Base-by-base conservation (phyloP, 35 echinoderm and acorn worm genomes). In the Antedon bifida region DNA sequence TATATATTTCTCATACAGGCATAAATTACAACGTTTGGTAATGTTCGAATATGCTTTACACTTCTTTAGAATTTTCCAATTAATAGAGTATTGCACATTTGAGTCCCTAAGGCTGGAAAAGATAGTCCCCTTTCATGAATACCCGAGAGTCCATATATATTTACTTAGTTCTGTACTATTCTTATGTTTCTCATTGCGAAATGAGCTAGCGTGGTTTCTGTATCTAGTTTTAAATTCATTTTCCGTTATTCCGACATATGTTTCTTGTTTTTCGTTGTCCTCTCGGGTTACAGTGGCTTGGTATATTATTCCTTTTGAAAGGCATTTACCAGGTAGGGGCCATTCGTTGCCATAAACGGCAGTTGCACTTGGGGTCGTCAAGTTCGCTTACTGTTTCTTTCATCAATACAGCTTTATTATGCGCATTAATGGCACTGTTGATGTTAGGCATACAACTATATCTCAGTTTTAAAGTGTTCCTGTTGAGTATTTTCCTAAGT, bases 221-320 rank as follows among this genome's bases (percentile, higher is more conserved):
- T 76, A 84, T 33, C 64, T 84, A 19, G 83, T 84, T 75, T 84
- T 84, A 34, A 84, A 84, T 23, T 84, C 21, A 28, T 84, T 84
- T 75, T 84, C 30, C 13, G 73, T 84, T 23, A 84, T 33, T n/a
- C 83, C 83, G 0, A 84, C 30, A 73, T 84, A 84, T 30, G 64
- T 36, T 34, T 84, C 83, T 26, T 51, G 82, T 26, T 51, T 83
- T 5, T 30, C 73, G 32, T 16, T 83, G 30, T 83, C 39, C 14
- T 3, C 12, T 31, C 23, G 2, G 5, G 36, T 55, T 39, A 64
- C 82, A 51, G 36, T 83, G 0, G 45, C 82, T 78, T 78, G 51
- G 10, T 35, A 78, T 14, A 35, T 23, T 12, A 12, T 78, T 7
- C 76, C 26, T 32, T 76, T 13, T 11, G 78, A 38, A 9, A 80